A percentile compares a stretch with the other conserved stretches of the same genome.
Conservation (phyloP, 2,888 invertebrate genomes). For the Metellina segmentata region DNA sequence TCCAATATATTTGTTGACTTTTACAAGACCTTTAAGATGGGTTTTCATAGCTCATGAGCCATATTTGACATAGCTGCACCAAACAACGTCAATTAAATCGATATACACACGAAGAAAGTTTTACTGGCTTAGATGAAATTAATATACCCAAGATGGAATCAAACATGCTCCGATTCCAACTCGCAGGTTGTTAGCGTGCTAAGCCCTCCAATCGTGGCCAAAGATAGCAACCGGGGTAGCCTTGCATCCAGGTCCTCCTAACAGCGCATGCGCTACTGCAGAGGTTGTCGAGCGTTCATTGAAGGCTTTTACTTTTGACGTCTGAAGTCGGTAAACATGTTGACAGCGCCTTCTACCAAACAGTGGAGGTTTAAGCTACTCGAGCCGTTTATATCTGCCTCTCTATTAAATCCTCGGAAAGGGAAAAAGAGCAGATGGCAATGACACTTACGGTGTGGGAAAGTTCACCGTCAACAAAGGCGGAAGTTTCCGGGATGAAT, state of each 20-base stretch:
- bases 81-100: too few species aligned
- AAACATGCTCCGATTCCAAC: too few species aligned
- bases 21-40: too few species aligned
- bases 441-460: not conserved
- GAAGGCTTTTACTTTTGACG: conserved; percentile 34
- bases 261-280: conserved; percentile 20
- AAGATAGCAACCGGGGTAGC: not conserved
- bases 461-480: not conserved
- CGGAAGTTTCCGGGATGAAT: not conserved
- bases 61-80: too few species aligned
- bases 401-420: not conserved
- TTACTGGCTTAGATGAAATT: too few species aligned
- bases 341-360: conserved; percentile 13
- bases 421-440: conserved; percentile 19
- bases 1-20: too few species aligned
- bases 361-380: not conserved
- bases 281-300: conserved; percentile 44
- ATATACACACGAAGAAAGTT: too few species aligned
- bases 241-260: not conserved
- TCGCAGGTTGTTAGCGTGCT: too few species aligned
- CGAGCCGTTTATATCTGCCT: not conserved
- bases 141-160: too few species aligned
- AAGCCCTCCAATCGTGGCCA: not conserved
- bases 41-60: too few species aligned
- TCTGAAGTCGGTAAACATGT: conserved; percentile 44